These are phyloP conservation scores for Orchestia grillus DNA, from an alignment of 1,140 invertebrate species.

Conservation along the genomic window DNA sequence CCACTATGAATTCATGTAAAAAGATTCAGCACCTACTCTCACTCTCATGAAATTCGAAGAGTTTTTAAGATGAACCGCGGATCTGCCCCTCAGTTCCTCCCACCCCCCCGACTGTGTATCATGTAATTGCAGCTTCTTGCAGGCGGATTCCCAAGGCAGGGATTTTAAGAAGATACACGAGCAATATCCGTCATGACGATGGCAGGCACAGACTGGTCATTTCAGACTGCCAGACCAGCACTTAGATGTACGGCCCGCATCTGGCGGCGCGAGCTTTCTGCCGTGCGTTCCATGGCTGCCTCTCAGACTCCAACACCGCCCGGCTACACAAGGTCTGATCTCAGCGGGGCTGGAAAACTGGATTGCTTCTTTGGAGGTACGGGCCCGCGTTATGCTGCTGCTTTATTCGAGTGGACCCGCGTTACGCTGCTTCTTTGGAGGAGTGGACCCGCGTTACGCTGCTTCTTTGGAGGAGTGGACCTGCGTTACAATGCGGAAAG, in stretches of 20 bases:
- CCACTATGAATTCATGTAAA: background rate
- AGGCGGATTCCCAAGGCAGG: constrained; percentile 36
- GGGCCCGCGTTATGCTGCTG: too few species aligned
- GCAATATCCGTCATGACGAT: constrained; percentile 39
- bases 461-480: background rate
- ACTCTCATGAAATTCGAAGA: constrained; percentile 12
- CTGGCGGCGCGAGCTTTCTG: background rate
- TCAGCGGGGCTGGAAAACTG: background rate
- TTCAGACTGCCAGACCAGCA: background rate
- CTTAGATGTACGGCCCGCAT: background rate
- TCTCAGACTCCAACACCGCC: too few species aligned
- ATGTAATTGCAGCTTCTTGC: constrained; percentile 48
- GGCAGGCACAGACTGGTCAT: constrained; percentile 26
- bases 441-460: background rate
- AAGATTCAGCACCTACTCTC: background rate
- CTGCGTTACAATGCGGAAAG: background rate
- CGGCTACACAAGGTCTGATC: background rate
- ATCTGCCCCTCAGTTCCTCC: background rate
- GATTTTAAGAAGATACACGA: constrained; percentile 45
- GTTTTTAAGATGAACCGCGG: background rate
- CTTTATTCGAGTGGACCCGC: background rate
- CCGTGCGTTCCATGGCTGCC: too few species aligned
- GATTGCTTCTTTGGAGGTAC: too few species aligned
- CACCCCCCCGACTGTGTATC: constrained; percentile 14
- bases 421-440: background rate